These are phyloP conservation scores for Chelon labrosus DNA, from an alignment of 2,797 vertebrate genomes.

Conservation along the genomic window DNA sequence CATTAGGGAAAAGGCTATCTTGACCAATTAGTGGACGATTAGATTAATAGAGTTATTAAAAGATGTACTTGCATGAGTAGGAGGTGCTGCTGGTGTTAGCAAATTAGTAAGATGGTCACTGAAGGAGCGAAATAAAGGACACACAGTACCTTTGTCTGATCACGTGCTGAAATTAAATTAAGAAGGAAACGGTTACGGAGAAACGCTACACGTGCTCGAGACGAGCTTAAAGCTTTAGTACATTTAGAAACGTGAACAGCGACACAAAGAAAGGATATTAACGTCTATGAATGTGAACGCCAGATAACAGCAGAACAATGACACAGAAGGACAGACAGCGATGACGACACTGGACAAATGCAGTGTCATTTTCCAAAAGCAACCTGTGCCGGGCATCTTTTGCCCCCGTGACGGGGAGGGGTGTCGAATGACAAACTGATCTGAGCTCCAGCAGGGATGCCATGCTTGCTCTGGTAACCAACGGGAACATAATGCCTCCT, in stretches of 20 bases:
- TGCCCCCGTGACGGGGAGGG: conserved; percentile 37
- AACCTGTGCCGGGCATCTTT: conserved; percentile 65
- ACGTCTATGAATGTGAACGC: conserved; percentile 1
- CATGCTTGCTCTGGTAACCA: conserved; percentile 79
- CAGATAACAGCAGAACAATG: not conserved
- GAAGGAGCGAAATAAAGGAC: conserved; percentile 54
- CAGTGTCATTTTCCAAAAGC: conserved; percentile 40
- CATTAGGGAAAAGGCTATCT: conserved; percentile 85
- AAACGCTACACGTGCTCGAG: not conserved
- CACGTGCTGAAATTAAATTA: conserved; percentile 62
- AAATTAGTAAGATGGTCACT: conserved; percentile 71
- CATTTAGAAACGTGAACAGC: not conserved
- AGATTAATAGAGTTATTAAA: conserved; percentile 86
- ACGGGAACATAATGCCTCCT: conserved; percentile 76
- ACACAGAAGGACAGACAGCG: conserved; percentile 22
- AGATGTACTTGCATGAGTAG: conserved; percentile 71
- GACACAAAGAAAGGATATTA: not conserved
- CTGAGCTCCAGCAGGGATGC: conserved; percentile 69
- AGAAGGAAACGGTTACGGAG: conserved; percentile 22
- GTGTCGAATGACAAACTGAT: conserved; percentile 77
- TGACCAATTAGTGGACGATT: conserved; percentile 86
- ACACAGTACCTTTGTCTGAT: conserved; percentile 47
- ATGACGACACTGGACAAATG: conserved; percentile 40
- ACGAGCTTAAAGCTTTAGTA: not conserved
- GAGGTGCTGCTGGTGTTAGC: conserved; percentile 64